These are phyloP conservation scores for Protobothrops flavoviridis DNA, from an alignment of 2,113 vertebrate genomes.

Conservation along the genomic window DNA sequence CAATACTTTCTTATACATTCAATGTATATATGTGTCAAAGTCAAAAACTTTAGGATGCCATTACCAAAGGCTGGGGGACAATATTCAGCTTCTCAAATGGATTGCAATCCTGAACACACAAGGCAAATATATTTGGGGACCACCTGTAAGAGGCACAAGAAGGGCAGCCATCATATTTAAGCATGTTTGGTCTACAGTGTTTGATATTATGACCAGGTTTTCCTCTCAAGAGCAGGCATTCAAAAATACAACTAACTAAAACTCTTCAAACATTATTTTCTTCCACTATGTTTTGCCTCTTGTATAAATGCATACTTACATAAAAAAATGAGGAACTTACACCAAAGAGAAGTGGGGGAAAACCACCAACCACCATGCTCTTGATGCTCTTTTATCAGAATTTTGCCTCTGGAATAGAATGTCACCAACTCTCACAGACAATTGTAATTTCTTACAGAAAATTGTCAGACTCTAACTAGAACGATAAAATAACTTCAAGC, in stretches of 20 bases:
- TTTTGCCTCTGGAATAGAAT: background rate
- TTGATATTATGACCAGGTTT: background rate
- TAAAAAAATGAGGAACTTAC: background rate
- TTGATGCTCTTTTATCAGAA: background rate
- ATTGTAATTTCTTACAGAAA: background rate
- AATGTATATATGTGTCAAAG: background rate
- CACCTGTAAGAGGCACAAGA: background rate
- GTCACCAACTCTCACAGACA: background rate
- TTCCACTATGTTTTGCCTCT: background rate
- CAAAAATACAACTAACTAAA: background rate
- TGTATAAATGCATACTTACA: background rate
- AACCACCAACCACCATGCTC: background rate
- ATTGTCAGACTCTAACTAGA: background rate
- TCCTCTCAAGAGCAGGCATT: background rate
- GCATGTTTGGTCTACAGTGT: background rate
- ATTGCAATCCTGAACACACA: background rate
- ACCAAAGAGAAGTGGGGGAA: background rate
- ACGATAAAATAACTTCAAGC: background rate
- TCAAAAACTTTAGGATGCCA: no score
- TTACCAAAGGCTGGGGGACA: background rate
- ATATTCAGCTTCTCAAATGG: background rate
- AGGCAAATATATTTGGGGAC: background rate
- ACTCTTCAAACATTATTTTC: background rate
- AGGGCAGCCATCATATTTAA: background rate
- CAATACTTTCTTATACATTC: background rate